Evolutionary conservation across 2,888 invertebrate species (phyloP), one percentile per base, ranked within the genome.

Genomic region (Hypomecis punctinalis): DNA sequence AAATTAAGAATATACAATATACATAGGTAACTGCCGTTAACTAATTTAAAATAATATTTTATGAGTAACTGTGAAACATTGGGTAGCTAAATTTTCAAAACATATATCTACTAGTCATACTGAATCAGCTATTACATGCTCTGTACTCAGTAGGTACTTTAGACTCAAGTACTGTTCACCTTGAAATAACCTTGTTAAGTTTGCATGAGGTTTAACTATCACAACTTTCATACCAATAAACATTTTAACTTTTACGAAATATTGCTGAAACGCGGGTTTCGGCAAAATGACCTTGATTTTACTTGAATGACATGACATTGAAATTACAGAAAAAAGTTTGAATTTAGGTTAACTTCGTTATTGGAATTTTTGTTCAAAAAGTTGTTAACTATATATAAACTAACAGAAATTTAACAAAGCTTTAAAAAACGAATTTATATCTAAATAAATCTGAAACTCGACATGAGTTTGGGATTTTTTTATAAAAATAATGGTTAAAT

Each of bases 121-220:
- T 43, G 11, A n/a, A 43, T 6, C 37, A 37, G 8, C n/a, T 37
- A 36, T 6, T 49, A 49, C 2, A 11, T n/a, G 36, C 35, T 3
- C 37, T 42, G 36, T 49, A 47, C 23, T 60, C n/a, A 51, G 7
- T 48, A 49, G 11, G 6, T 40, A 52, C 39, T 52, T 33, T 56
- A 9, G 43, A 1, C 23, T 49, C 39, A 56, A 56, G 56, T 56
- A 37, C 13, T 60, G 55, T 64, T 82, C 74, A 82, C 82, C 81
- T 82, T 82, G 76, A 81, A 78, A 76, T 80, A 79, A 84, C 84
- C 84, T 84, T 84, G 75, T 54, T 60, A 55, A 71, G 67, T 55
- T 71, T 68, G 39, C 46, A 48, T n/a, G 37, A 56, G 36, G 43
- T 48, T 57, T 5, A 39, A 23, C 35, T 11, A 37, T n/a, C 6